phyloP scores from a whole-genome alignment of 2,113 vertebrate genomes.

The Corythornis vintsioides region DNA sequence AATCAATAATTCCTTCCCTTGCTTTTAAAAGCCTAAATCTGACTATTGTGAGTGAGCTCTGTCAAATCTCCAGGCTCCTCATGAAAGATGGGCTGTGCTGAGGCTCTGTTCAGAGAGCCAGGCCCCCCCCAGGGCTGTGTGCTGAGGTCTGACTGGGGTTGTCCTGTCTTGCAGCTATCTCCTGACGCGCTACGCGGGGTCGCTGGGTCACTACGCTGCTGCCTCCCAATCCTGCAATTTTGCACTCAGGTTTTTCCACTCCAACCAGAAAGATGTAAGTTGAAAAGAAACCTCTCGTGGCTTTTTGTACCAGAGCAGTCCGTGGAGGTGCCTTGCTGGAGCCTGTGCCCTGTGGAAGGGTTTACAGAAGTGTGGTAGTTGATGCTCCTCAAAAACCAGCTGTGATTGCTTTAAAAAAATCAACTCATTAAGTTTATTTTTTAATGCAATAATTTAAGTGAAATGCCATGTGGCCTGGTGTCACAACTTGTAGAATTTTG shows the following conservation, averaged over 20 bases:
- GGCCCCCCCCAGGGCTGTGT: background rate
- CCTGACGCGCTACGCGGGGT: conserved; percentile 91
- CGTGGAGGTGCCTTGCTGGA: background rate
- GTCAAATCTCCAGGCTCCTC: background rate
- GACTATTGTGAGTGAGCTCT: background rate
- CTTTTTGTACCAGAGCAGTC: background rate
- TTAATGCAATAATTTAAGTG: background rate
- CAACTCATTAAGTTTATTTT: background rate
- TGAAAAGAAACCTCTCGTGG: conserved; percentile 1
- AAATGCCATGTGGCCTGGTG: background rate
- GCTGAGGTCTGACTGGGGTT: background rate
- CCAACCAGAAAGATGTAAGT: conserved; percentile 99
- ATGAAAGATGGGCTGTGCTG: background rate
- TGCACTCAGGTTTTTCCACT: conserved; percentile 99
- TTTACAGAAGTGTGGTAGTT: background rate
- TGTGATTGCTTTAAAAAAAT: background rate
- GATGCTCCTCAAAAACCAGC: background rate
- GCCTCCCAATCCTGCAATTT: conserved; percentile 97
- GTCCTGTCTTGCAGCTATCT: conserved; percentile 83
- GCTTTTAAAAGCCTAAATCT: background rate
- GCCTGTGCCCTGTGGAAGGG: background rate
- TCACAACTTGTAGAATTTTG: background rate
- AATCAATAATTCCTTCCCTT: background rate
- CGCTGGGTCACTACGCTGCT: conserved; percentile 93
- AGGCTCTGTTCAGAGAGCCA: background rate